Evolutionary conservation across 2,797 vertebrate genomes (phyloP).

Genomic region (Hapalemur alaotrensis): DNA sequence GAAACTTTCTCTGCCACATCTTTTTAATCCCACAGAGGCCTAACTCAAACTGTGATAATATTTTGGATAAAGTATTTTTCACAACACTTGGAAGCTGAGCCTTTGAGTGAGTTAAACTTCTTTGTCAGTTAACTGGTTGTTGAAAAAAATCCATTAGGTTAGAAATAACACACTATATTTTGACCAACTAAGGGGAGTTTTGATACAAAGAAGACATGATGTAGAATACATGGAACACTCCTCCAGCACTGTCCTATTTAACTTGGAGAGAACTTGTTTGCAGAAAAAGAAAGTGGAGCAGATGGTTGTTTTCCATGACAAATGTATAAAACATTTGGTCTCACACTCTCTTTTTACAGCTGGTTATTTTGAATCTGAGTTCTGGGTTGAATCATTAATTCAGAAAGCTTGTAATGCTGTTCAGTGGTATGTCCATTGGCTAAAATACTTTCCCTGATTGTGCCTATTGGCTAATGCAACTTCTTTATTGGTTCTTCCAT

Average conservation of each 20-base stretch:
- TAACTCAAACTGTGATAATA: neutral
- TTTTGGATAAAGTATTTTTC: slow-evolving; percentile 24
- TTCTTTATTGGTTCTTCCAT: neutral
- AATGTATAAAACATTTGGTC: slow-evolving; percentile 44
- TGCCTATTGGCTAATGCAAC: neutral
- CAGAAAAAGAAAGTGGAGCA: neutral
- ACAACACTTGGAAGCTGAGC: neutral
- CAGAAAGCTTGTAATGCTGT: neutral
- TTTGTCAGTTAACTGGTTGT: neutral
- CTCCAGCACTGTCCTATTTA: neutral
- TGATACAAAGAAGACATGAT: neutral
- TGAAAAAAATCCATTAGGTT: neutral
- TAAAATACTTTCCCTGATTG: neutral
- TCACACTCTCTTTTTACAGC: slow-evolving; percentile 35
- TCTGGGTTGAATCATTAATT: slow-evolving; percentile 41
- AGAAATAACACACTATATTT: neutral
- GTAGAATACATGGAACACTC: neutral
- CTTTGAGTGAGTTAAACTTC: neutral
- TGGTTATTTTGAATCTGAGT: slow-evolving; percentile 45
- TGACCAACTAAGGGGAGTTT: slow-evolving; percentile 4
- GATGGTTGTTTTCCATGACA: slow-evolving; percentile 55
- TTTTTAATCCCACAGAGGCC: neutral
- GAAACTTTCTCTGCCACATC: neutral
- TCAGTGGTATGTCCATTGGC: neutral
- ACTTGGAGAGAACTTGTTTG: neutral